phyloP scores from a whole-genome alignment of 2,797 vertebrate species.

The Platalea minor region DNA sequence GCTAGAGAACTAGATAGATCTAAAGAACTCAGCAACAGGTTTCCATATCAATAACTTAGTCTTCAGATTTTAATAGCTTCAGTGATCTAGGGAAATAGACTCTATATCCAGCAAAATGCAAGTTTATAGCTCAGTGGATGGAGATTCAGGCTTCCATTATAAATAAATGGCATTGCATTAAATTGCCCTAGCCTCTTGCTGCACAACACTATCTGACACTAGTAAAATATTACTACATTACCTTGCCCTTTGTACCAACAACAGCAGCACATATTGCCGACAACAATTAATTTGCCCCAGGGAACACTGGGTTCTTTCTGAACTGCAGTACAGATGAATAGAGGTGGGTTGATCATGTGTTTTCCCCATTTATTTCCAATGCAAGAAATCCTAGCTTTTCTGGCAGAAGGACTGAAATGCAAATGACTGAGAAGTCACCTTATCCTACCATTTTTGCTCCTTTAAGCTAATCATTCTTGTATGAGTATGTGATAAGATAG shows the following conservation, averaged over 20 bases:
- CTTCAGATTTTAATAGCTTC: slow-evolving; percentile 49
- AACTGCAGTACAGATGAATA: neutral
- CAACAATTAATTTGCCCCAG: neutral
- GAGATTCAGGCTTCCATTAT: neutral
- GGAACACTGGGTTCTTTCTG: neutral
- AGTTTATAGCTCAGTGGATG: slow-evolving; percentile 16
- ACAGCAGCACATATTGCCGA: neutral
- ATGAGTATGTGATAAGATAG: neutral
- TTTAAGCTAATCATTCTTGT: neutral
- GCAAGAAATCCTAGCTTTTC: neutral
- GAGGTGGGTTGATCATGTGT: neutral
- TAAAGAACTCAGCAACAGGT: slow-evolving; percentile 12
- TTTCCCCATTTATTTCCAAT: neutral
- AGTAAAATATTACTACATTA: slow-evolving; percentile 44
- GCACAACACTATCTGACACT: neutral
- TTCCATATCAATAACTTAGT: slow-evolving; percentile 36
- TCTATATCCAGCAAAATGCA: slow-evolving; percentile 16
- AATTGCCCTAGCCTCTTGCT: slow-evolving; percentile 14
- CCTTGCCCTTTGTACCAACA: slow-evolving; percentile 30
- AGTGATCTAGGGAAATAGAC: slow-evolving; percentile 30
- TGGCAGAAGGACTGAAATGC: neutral
- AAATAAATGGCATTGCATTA: slow-evolving; percentile 32
- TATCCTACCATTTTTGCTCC: neutral
- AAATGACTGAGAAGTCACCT: neutral
- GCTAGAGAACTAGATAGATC: neutral